These are phyloP conservation scores for Celastrina argiolus DNA, from an alignment of 2,888 invertebrate species.

Conservation along the genomic window DNA sequence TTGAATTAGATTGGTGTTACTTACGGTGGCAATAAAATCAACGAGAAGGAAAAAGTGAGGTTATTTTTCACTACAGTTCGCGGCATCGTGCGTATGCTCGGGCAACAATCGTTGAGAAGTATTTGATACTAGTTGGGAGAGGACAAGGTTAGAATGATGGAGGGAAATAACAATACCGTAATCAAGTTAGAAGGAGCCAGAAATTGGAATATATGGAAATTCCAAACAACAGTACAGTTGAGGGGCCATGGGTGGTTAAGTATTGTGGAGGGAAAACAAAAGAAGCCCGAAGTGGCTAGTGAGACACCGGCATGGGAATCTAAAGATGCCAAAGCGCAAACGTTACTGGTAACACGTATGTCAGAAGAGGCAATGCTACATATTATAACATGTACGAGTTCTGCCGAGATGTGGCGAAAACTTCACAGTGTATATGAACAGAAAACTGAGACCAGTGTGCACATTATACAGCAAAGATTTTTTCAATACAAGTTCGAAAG, in stretches of 20 bases:
- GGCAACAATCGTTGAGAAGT: neutral
- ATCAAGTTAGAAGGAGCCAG: constrained; percentile 13
- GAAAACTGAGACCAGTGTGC: constrained; percentile 37
- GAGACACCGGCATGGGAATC: constrained; percentile 30
- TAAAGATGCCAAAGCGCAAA: constrained; percentile 25
- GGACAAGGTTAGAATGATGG: constrained; percentile 15
- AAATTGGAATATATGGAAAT: constrained; percentile 38
- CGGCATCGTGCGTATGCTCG: neutral
- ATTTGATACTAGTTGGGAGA: neutral
- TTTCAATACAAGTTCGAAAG: constrained; percentile 37
- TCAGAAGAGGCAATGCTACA: constrained; percentile 35
- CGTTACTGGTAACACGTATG: constrained; percentile 23
- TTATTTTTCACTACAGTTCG: neutral
- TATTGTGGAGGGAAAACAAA: constrained; percentile 31
- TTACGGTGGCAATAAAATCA: neutral
- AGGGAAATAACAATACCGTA: constrained; percentile 12
- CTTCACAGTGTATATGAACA: constrained; percentile 34
- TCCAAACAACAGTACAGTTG: constrained; percentile 34
- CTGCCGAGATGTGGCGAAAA: constrained; percentile 40
- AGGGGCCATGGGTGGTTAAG: constrained; percentile 30
- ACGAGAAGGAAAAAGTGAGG: constrained; percentile 19
- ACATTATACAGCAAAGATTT: constrained; percentile 42
- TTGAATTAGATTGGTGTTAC: neutral
- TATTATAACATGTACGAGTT: constrained; percentile 36
- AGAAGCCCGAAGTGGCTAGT: constrained; percentile 30